A percentile compares a stretch with the other conserved stretches of the same genome.
Conservation (phyloP, 2,113 vertebrate genomes). For the Lasiurus cinereus region DNA sequence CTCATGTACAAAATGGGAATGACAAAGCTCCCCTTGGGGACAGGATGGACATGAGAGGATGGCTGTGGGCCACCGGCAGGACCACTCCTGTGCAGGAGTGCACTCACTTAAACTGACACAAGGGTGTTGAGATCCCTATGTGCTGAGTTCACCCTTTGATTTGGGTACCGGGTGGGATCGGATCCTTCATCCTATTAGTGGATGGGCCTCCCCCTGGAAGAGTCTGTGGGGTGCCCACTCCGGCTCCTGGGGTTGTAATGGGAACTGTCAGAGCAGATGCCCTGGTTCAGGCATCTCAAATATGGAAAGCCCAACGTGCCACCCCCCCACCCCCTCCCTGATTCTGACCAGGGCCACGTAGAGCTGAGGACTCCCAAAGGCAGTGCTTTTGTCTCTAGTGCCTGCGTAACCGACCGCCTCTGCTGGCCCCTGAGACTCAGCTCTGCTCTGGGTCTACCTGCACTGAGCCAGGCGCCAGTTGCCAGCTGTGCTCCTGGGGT, state of each 20-base stretch:
- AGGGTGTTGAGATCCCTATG: neutral
- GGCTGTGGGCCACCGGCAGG: neutral
- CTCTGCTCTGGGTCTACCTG: no score
- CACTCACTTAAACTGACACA: neutral
- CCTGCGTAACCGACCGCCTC: accelerated
- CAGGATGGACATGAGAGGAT: neutral
- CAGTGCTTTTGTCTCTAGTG: neutral
- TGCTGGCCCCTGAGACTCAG: neutral
- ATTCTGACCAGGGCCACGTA: neutral
- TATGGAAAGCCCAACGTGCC: accelerated
- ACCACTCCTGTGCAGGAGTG: neutral
- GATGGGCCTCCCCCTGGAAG: neutral
- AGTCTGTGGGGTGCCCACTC: neutral
- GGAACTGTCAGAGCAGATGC: neutral
- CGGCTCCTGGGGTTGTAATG: neutral
- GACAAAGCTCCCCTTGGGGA: neutral
- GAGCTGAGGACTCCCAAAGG: neutral
- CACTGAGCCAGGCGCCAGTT: accelerated
- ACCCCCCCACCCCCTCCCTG: neutral
- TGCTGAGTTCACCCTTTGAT: conserved; percentile 49
- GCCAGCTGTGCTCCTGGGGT: neutral
- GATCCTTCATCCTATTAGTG: neutral
- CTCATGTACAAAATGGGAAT: neutral
- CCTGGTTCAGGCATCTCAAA: neutral
- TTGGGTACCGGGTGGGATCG: neutral